Percentiles rank a stretch among this genome's conserved stretches.
phyloP scores from a whole-genome alignment of 92 coral and sea anemone genomes.

The Ricordea florida region DNA sequence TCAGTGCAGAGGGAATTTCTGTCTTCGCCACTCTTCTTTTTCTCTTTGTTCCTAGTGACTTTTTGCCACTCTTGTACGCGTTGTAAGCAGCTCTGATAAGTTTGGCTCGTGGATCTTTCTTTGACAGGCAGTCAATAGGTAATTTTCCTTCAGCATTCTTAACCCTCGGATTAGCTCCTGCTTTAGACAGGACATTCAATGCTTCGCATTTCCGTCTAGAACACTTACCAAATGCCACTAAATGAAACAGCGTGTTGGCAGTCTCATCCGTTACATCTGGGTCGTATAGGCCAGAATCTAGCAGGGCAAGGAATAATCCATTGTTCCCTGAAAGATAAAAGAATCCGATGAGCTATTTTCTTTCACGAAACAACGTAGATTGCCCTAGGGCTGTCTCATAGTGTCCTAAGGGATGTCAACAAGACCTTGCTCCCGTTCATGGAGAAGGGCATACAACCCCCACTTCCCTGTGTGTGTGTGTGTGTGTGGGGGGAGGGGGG shows the following conservation, averaged over 20 bases:
- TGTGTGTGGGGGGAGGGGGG: too few relatives aligned
- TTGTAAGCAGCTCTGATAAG: conserved; percentile 35
- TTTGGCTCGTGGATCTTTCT: conserved; percentile 59
- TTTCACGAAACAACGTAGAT: too few relatives aligned
- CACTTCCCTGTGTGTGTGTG: too few relatives aligned
- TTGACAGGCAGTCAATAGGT: conserved; percentile 42
- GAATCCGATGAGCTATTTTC: too few relatives aligned
- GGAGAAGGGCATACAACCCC: too few relatives aligned
- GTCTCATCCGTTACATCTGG: conserved; percentile 45
- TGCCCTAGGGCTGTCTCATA: too few relatives aligned
- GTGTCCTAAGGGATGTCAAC: too few relatives aligned
- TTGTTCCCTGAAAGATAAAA: conserved; percentile 18
- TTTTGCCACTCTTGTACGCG: conserved; percentile 35
- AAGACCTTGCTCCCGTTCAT: too few relatives aligned
- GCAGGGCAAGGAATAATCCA: conserved; percentile 33
- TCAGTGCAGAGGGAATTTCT: neutral
- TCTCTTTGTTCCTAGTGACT: conserved; percentile 23
- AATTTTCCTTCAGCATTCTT: conserved; percentile 52
- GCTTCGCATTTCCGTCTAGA: conserved; percentile 46
- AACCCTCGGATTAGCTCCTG: conserved; percentile 49
- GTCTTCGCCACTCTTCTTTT: conserved; percentile 17
- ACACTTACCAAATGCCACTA: conserved; percentile 40
- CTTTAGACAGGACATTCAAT: conserved; percentile 20
- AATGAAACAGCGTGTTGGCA: conserved; percentile 57
- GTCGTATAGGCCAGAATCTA: conserved; percentile 49